Conservation (phyloP, 2,113 vertebrate species). For the Sebastes fasciatus region DNA sequence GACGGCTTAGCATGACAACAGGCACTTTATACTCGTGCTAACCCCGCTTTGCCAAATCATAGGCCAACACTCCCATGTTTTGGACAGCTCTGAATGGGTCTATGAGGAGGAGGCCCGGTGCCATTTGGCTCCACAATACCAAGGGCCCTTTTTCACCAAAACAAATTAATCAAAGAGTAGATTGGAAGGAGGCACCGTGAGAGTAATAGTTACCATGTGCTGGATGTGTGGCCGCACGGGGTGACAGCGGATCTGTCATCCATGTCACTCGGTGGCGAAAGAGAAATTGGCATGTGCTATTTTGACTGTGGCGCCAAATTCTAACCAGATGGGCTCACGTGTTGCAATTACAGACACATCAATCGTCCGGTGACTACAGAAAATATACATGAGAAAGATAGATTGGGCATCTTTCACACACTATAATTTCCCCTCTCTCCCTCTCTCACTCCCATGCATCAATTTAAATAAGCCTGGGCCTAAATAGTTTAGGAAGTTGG, state of each 20-base stretch:
- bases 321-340: slow-evolving; percentile 81
- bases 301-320: slow-evolving; percentile 79
- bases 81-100: slow-evolving; percentile 47
- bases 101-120: slow-evolving; percentile 18
- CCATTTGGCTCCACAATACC: slow-evolving; percentile 65
- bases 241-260: slow-evolving; percentile 75
- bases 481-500: neutral
- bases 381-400: slow-evolving; percentile 76
- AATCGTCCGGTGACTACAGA: slow-evolving; percentile 71
- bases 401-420: slow-evolving; percentile 67
- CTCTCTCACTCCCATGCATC: slow-evolving; percentile 39
- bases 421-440: slow-evolving; percentile 55
- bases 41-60: slow-evolving; percentile 52
- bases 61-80: slow-evolving; percentile 48
- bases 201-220: slow-evolving; percentile 82
- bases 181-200: slow-evolving; percentile 67
- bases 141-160: slow-evolving; percentile 65
- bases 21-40: slow-evolving; percentile 50
- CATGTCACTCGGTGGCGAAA: slow-evolving; percentile 69
- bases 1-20: slow-evolving; percentile 65
- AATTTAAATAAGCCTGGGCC: slow-evolving; percentile 41
- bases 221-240: slow-evolving; percentile 59
- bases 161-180: slow-evolving; percentile 76
- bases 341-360: slow-evolving; percentile 74
- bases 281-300: slow-evolving; percentile 79